Percentiles rank a stretch among this genome's conserved stretches.
These are phyloP conservation scores for Bryconaethiops microstoma DNA, from an alignment of 2,797 vertebrate species.

Conservation along the genomic window DNA sequence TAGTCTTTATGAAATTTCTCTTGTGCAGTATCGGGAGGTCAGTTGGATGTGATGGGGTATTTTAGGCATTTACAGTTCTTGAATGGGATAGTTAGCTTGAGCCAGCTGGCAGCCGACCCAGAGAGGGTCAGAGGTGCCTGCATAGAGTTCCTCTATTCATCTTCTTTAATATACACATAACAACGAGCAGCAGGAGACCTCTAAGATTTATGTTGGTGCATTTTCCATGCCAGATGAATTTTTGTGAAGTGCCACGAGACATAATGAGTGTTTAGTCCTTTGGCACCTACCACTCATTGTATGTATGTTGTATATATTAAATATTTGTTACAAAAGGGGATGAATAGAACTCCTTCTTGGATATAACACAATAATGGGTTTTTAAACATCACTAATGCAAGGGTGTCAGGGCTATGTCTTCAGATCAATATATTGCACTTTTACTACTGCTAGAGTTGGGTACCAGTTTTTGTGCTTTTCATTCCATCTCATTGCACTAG, in stretches of 20 bases:
- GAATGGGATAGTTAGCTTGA: slow-evolving; percentile 22
- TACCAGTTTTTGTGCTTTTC: not conserved
- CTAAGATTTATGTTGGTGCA: not conserved
- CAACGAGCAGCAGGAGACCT: slow-evolving; percentile 32
- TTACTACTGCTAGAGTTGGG: not conserved
- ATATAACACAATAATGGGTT: not conserved
- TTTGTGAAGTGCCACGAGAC: not conserved
- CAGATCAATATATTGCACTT: not conserved
- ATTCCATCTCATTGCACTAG: not conserved
- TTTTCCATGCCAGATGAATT: slow-evolving; percentile 1
- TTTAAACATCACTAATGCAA: too few species aligned
- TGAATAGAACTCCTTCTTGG: not conserved
- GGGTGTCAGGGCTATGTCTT: not conserved
- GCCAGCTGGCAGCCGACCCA: slow-evolving; percentile 37
- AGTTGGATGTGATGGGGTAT: slow-evolving; percentile 15
- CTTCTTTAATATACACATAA: slow-evolving; percentile 24
- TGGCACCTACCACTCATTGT: not conserved
- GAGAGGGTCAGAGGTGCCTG: slow-evolving; percentile 34
- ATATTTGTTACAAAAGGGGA: not conserved
- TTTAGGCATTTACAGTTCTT: slow-evolving; percentile 39
- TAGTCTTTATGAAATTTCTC: slow-evolving; percentile 15
- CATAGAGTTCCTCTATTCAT: slow-evolving; percentile 39
- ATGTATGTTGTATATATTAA: too few species aligned
- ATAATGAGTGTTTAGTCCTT: not conserved
- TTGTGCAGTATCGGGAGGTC: not conserved